Evolutionary conservation across 2,113 vertebrate genomes (phyloP).

Genomic region (Vulpes lagopus): DNA sequence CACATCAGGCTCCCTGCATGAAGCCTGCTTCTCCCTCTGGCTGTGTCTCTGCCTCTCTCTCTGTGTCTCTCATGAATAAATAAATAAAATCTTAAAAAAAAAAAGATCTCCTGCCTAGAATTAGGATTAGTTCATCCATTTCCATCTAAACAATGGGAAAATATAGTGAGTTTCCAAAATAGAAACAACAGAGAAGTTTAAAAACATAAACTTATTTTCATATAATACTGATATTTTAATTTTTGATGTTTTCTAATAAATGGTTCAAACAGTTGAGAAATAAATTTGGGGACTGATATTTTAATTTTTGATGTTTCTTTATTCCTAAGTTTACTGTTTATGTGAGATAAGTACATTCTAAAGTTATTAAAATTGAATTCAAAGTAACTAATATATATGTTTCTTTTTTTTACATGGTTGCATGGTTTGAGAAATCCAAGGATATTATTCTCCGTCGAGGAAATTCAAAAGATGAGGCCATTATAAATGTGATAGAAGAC

Average conservation of each 20-base stretch:
- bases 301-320: conserved; percentile 32
- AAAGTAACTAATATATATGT: conserved; percentile 54
- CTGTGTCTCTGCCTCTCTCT: no score
- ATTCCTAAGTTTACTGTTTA: conserved; percentile 32
- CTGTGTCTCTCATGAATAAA: no score
- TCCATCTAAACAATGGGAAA: not conserved
- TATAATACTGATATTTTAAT: conserved; percentile 7
- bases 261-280: no score
- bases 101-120: not conserved
- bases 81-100: not conserved
- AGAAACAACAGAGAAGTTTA: not conserved
- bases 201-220: conserved; percentile 44
- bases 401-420: conserved; percentile 91
- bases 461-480: conserved; percentile 87
- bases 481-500: conserved; percentile 92
- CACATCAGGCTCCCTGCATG: no score
- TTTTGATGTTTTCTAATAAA: not conserved
- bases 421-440: conserved; percentile 95
- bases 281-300: not conserved
- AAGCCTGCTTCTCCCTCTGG: no score
- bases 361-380: conserved; percentile 52
- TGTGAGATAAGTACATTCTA: not conserved
- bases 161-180: not conserved
- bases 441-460: conserved; percentile 89
- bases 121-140: conserved; percentile 33